Evolutionary conservation across 2,113 vertebrate genomes (phyloP), one percentile per base, ranked within the genome.

Genomic region (Aegotheles bennettii): DNA sequence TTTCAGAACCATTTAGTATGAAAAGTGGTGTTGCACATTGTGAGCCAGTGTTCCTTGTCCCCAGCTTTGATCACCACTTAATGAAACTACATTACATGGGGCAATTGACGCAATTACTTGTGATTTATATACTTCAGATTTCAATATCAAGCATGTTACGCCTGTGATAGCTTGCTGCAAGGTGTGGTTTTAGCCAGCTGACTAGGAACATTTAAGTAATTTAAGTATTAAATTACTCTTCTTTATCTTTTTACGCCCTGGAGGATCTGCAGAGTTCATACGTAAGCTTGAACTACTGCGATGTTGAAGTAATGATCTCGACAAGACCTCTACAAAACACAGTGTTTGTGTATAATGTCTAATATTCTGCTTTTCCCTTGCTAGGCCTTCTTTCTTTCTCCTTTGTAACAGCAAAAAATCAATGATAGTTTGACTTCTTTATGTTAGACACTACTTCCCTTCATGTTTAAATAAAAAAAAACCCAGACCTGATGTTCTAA

Each of bases 121-220:
- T 76, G 87, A 82, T 90, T 94, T 88, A 79, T 91, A 14, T 83
- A 85, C 61, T 56, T 90, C 38, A 40, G n/a, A 45, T 76, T 90
- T 83, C 85, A 45, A 4, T 89, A 90, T 71, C 61, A 73, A n/a
- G 10, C 1, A 1, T 16, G 21, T 83, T 83, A n/a, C 47, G 63
- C 67, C 36, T 94, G 59, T 83, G 85, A 77, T 86, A 65, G 84
- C 85, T 86, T 95, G 79, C 67, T 85, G 83, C 78, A 45, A 90
- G 90, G 85, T 90, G 67, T 85, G 81, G 69, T 93, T 95, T 96
- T 87, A 84, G 77, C 47, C 64, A 81, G 35, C 57, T 85, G 65
- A 60, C 60, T 75, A 35, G 78, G 78, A 84, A 59, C 56, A 35
- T 59, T 77, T 38, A 29, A 87, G 51, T 69, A 69, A n/a, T n/a